These are phyloP conservation scores for Nomada ferruginata DNA, from an alignment of 2,888 invertebrate genomes.

Conservation along the genomic window DNA sequence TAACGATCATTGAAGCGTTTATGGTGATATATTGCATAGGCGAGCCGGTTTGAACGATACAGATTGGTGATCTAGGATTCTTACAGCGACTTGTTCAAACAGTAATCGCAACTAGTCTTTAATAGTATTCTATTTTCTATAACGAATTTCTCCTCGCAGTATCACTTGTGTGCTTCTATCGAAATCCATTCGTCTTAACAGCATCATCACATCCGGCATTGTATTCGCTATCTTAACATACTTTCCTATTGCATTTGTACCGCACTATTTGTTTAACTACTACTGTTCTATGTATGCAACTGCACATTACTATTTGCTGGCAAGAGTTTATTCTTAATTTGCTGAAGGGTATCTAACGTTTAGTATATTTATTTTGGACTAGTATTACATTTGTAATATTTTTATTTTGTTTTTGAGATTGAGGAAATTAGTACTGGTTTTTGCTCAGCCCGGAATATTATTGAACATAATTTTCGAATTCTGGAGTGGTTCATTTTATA, in stretches of 20 bases:
- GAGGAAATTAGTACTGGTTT: too few species aligned
- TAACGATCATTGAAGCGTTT: slow-evolving; percentile 73
- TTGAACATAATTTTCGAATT: too few species aligned
- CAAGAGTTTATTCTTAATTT: slow-evolving; percentile 15
- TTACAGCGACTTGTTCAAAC: slow-evolving; percentile 60
- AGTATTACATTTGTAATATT: too few species aligned
- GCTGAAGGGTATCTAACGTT: too few species aligned
- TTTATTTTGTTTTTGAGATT: not conserved
- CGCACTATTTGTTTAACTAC: slow-evolving; percentile 8
- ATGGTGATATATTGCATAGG: slow-evolving; percentile 75
- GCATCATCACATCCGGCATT: not conserved
- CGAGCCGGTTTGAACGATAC: slow-evolving; percentile 43
- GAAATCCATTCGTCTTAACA: slow-evolving; percentile 15
- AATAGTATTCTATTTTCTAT: slow-evolving; percentile 75
- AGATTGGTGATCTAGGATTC: slow-evolving; percentile 16
- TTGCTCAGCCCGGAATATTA: too few species aligned
- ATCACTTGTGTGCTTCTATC: slow-evolving; percentile 33
- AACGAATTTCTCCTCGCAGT: slow-evolving; percentile 40
- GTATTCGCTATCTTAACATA: slow-evolving; percentile 1
- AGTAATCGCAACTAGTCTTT: slow-evolving; percentile 76
- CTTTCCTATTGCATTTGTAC: slow-evolving; percentile 13
- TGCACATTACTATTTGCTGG: slow-evolving; percentile 2
- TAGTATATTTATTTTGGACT: not conserved
- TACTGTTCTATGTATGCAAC: not conserved
- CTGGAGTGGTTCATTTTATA: too few species aligned